phyloP scores from a whole-genome alignment of 2,113 vertebrate genomes.

The Spilogale gracilis region DNA sequence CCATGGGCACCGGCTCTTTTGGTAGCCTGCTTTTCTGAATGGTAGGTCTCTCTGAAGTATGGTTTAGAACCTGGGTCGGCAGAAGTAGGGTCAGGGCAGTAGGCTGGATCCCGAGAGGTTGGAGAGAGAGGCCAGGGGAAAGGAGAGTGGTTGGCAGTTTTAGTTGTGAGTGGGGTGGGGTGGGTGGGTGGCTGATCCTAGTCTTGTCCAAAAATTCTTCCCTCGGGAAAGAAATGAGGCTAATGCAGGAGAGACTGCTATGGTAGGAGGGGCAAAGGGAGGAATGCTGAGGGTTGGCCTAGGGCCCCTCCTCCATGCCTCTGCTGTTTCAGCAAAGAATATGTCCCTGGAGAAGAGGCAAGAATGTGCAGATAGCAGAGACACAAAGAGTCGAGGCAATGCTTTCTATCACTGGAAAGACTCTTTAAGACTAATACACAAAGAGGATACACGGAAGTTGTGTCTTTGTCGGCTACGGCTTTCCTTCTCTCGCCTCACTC shows the following conservation, averaged over 20 bases:
- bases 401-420: neutral
- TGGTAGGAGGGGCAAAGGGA: neutral
- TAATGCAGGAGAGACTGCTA: neutral
- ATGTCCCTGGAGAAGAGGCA: neutral
- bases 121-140: neutral
- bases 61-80: neutral
- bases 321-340: neutral
- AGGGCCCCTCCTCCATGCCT: neutral
- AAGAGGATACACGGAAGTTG: neutral
- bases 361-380: neutral
- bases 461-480: neutral
- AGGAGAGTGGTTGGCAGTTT: neutral
- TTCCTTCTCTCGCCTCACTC: neutral
- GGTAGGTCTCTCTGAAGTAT: neutral
- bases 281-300: neutral
- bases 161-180: neutral
- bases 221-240: constrained; percentile 1
- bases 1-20: neutral
- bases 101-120: neutral
- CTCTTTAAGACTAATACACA: accelerated
- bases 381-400: neutral
- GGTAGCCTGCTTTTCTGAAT: neutral
- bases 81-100: neutral
- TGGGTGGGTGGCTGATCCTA: neutral
- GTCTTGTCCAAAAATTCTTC: neutral